Evolutionary conservation across 2,113 vertebrate species (phyloP).

Genomic region (Cochlearius cochlearius): DNA sequence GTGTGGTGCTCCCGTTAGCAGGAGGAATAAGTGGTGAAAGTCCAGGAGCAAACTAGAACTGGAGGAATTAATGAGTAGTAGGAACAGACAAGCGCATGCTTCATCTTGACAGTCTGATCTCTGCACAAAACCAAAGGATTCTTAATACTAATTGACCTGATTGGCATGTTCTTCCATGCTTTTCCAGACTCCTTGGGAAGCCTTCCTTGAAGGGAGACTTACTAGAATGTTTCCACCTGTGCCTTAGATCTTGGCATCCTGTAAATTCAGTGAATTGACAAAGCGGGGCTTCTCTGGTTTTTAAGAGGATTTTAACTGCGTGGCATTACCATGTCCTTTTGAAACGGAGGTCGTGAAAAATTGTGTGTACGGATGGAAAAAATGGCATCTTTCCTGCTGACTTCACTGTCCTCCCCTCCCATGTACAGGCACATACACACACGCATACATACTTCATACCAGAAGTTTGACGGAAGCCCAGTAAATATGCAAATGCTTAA

Average conservation of each 20-base stretch:
- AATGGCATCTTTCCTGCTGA: background rate
- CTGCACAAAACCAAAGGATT: conserved; percentile 22
- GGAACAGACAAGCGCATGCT: background rate
- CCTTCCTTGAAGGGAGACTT: background rate
- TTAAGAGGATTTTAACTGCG: background rate
- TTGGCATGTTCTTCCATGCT: background rate
- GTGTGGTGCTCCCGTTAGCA: background rate
- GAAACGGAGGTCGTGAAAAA: background rate
- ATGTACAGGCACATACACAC: fast-evolving
- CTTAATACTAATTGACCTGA: background rate
- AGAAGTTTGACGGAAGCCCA: background rate
- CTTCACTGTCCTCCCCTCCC: background rate
- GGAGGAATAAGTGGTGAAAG: background rate
- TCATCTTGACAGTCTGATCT: background rate
- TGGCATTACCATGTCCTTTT: background rate
- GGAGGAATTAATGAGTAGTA: background rate
- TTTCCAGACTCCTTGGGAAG: background rate
- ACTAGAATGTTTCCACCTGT: conserved; percentile 11
- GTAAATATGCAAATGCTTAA: background rate
- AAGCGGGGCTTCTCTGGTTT: background rate
- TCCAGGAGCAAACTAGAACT: background rate
- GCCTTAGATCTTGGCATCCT: background rate
- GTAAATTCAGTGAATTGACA: background rate
- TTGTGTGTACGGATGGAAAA: background rate
- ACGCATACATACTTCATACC: background rate